phyloP scores from a whole-genome alignment of 2,888 invertebrate species.

The Clivina fossor region DNA sequence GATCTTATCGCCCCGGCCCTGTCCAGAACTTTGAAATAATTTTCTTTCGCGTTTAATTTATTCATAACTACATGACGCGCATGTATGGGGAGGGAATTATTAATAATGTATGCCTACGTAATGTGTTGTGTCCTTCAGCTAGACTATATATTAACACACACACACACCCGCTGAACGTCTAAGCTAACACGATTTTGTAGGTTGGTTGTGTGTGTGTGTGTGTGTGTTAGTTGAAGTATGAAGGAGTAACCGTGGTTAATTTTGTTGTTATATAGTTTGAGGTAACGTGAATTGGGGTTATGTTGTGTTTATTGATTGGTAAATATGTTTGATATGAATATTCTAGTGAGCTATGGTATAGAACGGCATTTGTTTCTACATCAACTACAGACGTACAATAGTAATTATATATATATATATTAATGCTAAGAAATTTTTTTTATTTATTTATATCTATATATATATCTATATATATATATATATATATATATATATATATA shows the following conservation, averaged over 20 bases:
- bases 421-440: too few species aligned
- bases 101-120: too few species aligned
- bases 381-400: too few species aligned
- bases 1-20: constrained; percentile 31
- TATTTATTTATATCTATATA: too few species aligned
- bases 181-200: not conserved
- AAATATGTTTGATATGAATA: too few species aligned
- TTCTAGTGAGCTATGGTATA: too few species aligned
- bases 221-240: not conserved
- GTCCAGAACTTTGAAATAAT: constrained; percentile 35
- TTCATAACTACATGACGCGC: constrained; percentile 23
- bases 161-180: not conserved
- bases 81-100: constrained; percentile 6
- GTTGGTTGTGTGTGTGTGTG: not conserved
- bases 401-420: too few species aligned
- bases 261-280: not conserved
- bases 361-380: too few species aligned
- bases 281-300: too few species aligned
- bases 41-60: constrained; percentile 30
- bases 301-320: too few species aligned
- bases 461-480: too few species aligned
- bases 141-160: not conserved
- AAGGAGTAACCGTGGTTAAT: not conserved
- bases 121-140: not conserved
- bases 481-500: too few species aligned